A percentile compares a stretch with the other conserved stretches of the same genome.
These are phyloP conservation scores for Harpagifer antarcticus DNA, from an alignment of 2,797 vertebrate species.

Conservation along the genomic window DNA sequence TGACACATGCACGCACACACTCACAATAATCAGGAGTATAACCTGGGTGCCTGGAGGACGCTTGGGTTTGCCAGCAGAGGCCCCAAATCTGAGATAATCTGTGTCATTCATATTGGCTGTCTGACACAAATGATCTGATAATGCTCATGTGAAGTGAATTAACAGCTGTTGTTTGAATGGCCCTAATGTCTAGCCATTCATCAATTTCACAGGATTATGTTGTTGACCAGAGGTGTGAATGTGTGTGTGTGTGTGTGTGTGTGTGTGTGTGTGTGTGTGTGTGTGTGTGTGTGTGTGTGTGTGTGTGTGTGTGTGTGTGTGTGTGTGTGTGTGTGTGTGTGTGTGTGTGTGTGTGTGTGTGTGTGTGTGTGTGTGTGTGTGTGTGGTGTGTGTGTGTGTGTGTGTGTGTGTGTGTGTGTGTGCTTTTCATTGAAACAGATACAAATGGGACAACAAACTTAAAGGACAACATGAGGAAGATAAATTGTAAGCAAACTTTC, in stretches of 20 bases:
- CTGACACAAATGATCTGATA: constrained; percentile 88
- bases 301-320: constrained; percentile 18
- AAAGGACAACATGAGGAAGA: background rate
- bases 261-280: background rate
- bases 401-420: constrained; percentile 16
- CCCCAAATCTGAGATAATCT: constrained; percentile 82
- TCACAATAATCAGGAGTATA: constrained; percentile 45
- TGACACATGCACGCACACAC: constrained; percentile 52
- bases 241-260: constrained; percentile 16
- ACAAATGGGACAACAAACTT: background rate
- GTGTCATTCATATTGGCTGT: constrained; percentile 84
- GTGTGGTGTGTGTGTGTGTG: constrained; percentile 41
- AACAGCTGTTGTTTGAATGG: constrained; percentile 88
- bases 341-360: constrained; percentile 19
- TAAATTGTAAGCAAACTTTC: constrained; percentile 2
- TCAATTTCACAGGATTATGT: constrained; percentile 83
- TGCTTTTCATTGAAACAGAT: background rate
- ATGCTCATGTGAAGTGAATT: constrained; percentile 86
- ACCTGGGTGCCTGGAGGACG: constrained; percentile 76
- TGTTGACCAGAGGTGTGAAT: constrained; percentile 78
- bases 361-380: constrained; percentile 17
- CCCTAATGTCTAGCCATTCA: constrained; percentile 86
- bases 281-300: background rate
- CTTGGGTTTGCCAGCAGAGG: constrained; percentile 70
- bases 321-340: constrained; percentile 20